Percentiles rank a stretch among this genome's conserved stretches.
Evolutionary conservation across 2,113 vertebrate genomes (phyloP).

Genomic region (Campylomormyrus tamandua): DNA sequence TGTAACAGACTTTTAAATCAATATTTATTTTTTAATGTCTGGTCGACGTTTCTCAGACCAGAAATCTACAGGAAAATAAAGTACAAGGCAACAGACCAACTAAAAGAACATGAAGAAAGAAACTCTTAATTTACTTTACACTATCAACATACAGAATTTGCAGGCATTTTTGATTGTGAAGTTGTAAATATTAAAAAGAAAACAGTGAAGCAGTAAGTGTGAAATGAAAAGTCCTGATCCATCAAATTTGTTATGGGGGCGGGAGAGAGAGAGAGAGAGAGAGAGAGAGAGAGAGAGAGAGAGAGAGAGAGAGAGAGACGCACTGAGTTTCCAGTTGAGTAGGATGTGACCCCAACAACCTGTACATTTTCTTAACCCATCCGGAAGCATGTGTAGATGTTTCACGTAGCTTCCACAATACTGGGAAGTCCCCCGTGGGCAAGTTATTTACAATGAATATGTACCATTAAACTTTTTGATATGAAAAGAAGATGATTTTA

Average conservation of each 20-base stretch:
- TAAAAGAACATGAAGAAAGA: background rate
- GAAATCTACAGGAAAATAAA: background rate
- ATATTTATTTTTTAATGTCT: background rate
- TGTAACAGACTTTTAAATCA: background rate
- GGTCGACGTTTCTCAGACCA: background rate
- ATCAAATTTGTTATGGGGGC: background rate
- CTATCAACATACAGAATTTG: background rate
- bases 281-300: background rate
- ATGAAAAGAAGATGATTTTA: conserved; percentile 11
- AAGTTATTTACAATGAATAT: background rate
- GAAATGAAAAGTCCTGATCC: background rate
- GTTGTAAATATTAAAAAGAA: background rate
- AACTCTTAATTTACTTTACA: background rate
- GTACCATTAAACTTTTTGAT: background rate
- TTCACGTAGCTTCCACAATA: conserved; percentile 1
- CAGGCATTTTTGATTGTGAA: background rate
- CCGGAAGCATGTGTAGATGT: conserved; percentile 30
- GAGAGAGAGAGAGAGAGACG: background rate
- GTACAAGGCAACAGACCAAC: background rate
- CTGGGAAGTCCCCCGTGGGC: background rate
- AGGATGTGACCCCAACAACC: background rate
- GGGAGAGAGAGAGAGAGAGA: background rate
- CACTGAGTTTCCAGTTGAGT: background rate
- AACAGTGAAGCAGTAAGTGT: background rate
- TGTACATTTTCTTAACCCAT: conserved; percentile 25